These are phyloP conservation scores for Chiloscyllium punctatum DNA, from an alignment of 2,797 vertebrate species.

Conservation along the genomic window DNA sequence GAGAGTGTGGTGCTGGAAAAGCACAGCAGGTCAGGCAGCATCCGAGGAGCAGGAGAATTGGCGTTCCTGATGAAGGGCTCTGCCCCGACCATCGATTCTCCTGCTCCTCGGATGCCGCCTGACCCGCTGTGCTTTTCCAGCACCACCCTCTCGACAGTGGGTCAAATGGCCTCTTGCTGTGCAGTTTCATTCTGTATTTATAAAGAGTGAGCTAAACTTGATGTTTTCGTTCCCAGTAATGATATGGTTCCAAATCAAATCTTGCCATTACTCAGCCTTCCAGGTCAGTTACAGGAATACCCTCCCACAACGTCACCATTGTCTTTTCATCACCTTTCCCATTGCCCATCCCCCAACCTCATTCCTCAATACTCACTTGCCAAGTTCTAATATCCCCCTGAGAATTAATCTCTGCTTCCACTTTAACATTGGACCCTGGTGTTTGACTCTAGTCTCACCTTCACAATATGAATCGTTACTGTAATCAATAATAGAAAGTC, in stretches of 20 bases:
- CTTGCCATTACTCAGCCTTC: not conserved
- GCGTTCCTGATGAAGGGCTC: no score
- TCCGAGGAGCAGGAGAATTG: no score
- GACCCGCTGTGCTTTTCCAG: no score
- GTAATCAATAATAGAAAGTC: constrained; percentile 60
- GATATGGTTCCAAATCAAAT: not conserved
- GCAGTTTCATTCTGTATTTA: not conserved
- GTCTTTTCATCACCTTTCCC: not conserved
- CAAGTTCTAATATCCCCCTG: not conserved
- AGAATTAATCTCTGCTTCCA: not conserved
- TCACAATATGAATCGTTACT: constrained; percentile 49
- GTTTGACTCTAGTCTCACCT: not conserved
- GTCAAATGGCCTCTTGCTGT: not conserved
- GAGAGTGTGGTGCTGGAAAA: no score
- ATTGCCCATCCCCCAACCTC: not conserved
- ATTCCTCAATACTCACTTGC: not conserved
- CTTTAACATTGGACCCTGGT: not conserved
- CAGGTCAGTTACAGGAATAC: not conserved
- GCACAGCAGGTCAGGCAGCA: no score
- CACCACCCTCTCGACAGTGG: no score
- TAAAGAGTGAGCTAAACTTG: not conserved
- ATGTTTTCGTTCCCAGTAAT: not conserved
- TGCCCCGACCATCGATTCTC: no score
- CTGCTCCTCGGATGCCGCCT: no score
- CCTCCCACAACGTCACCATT: not conserved